Base-by-base conservation (phyloP, 2,113 vertebrate genomes). In the Collichthys lucidus region DNA sequence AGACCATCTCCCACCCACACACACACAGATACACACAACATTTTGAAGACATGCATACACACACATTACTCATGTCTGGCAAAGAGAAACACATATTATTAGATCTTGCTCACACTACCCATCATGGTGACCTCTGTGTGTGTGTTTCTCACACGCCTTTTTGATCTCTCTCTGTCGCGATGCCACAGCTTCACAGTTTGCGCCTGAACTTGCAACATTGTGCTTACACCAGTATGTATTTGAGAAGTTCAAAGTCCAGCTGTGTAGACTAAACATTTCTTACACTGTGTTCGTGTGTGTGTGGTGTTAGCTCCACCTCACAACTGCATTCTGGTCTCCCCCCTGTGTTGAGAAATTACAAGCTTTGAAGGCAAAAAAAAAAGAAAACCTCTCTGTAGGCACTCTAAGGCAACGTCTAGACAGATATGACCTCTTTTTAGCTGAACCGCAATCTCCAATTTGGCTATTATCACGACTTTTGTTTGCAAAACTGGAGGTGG, bases 211-310 rank as follows among this genome's bases (percentile, higher is more conserved):
- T 80, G 74, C 70, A 40, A 19, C 24, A 57, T 69, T 19, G 84
- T 91, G 79, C 92, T 91, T 90, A 81, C 80, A 56, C 11, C 31
- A 83, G 80, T 72, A 70, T 78, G 42, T 86, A 78, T 93, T 89
- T 88, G 75, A 87, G 83, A 63, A 49, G 47, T 78, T 84, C 65
- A 77, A 79, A 79, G 84, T 76, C 80, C 89, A 93, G 88, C 92
- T 93, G 90, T 84, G 89, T 74, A 94, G 94, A 94, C 94, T 95
- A 93, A 95, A 94, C 92, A 92, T 77, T 61, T 86, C 52, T 44
- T 83, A 44, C 55, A 15, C 50, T 64, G 67, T 85, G 77, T 88
- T 77, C 19, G 26, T 61, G 70, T 80, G n/a, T n/a, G 83, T 86
- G 89, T 80, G 79, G 69, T 77, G 82, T 82, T 66, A 8, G 70